Base-by-base conservation (phyloP, 2,797 vertebrate genomes). In the Benthosema pterotum region DNA sequence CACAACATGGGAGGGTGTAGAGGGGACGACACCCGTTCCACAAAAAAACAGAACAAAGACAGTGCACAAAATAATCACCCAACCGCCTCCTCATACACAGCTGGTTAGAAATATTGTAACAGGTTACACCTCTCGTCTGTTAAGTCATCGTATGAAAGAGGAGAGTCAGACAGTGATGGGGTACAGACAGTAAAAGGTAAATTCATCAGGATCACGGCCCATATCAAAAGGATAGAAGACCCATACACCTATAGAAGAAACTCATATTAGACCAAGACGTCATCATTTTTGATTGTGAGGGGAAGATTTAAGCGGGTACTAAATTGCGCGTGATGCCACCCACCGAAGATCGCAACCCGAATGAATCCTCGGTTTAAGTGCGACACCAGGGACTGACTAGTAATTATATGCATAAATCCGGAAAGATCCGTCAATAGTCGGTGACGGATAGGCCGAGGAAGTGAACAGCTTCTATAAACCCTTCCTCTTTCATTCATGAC, bases 211-310 rank as follows among this genome's bases (percentile, higher is more conserved):
- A 69, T 59, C 54, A 57, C 19, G 38, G 28, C 12, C 15, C 46
- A 43, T 43, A 15, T 13, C 3, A 42, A 28, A 12, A 3, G 19
- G 38, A 62, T 52, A 47, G 48, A 42, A 56, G 52, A 25, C 60
- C 60, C 45, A 52, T 51, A 46, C 58, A 71, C 47, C 22, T 71
- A 48, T 49, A 58, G 13, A 60, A 17, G 52, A 42, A 75, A 49
- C 14, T 7, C 8, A 53, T 45, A 54, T 15, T 11, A 25, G 19
- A 66, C 48, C 52, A 45, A 32, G 16, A 64, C 17, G n/a, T 50
- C 49, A 42, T 25, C 18, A 42, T 57, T 67, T 52, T 50, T 54
- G 11, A 67, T 1, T 7, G 52, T 59, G 22, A 48, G 17, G 51
- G n/a, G 1, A 6, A 65, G 2, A 14, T 46, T 46, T n/a, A 38